Evolutionary conservation across 1,140 invertebrate genomes (phyloP), one percentile per base, ranked within the genome.

Genomic region (Dinothrombium tinctorium): DNA sequence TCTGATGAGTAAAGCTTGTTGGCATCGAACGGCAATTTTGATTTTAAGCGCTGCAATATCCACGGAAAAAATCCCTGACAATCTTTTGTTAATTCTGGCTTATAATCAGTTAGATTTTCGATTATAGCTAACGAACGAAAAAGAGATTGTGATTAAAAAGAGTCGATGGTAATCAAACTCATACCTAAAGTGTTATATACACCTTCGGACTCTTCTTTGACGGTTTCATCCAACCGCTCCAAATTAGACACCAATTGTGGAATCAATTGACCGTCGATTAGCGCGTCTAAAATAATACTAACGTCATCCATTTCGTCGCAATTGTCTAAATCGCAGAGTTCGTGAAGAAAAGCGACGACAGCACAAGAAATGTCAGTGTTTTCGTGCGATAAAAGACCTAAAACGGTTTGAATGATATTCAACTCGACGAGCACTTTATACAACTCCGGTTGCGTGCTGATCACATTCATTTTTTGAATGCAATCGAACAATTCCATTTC

Each of bases 1-100:
- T 99, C 92, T 59, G 78, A 89, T 11, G 74, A 73, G 61, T 95
- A 98, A 21, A 96, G 61, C 63, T 95, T 96, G 54, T 96, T 98
- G 0, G 68, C 72, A 66, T 96, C 84, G 64, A 95, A 96, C 32
- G 80, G 77, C 24, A 77, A 64, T 64, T 76, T 77, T 9, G 71
- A 68, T 53, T 61, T 62, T 4, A 68, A 64, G 53, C 89, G 67
- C 60, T 86, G 83, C 1, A 98, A 57, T 19, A 98, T 59, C 87
- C 89, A 98, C 44, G 73, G 69, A 49, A 98, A 58, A 12, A 98
- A 64, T 61, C 90, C 80, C 45, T 66, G 57, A 35, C 82, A 74
- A 53, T 90, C 79, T 15, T 66, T 53, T 50, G 76, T 77, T 20
- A 90, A 62, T 47, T 89, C 75, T 37, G 76, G 74, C 37, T 74